phyloP scores from a whole-genome alignment of 2,113 vertebrate genomes.

The Dasyprocta punctata region DNA sequence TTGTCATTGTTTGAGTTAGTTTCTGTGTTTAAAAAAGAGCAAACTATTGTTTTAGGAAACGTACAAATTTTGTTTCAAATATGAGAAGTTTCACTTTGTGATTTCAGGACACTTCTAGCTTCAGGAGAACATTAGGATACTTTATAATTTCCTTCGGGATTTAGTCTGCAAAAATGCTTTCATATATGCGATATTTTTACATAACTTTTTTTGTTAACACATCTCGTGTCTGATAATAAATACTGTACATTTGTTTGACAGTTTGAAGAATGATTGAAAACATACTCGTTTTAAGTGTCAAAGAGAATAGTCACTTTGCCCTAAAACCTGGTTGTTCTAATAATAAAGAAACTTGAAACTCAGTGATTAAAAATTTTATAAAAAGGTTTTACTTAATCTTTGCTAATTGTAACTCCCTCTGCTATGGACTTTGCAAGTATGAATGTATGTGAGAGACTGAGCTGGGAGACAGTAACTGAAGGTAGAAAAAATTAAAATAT shows the following conservation, averaged over 20 bases:
- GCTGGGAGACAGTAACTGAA: not conserved
- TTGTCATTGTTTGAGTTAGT: slow-evolving; percentile 7
- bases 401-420: slow-evolving; percentile 29
- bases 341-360: slow-evolving; percentile 44
- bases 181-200: slow-evolving; percentile 42
- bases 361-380: slow-evolving; percentile 28
- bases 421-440: slow-evolving; percentile 6
- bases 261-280: slow-evolving; percentile 44
- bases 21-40: not conserved
- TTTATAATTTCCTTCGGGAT: slow-evolving; percentile 34
- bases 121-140: slow-evolving; percentile 38
- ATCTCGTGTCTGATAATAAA: slow-evolving; percentile 15
- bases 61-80: slow-evolving; percentile 53
- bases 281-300: not conserved
- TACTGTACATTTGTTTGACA: slow-evolving; percentile 33
- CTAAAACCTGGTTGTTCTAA: not conserved
- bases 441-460: slow-evolving; percentile 8
- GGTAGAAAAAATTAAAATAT: slow-evolving; percentile 39
- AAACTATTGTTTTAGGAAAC: not conserved
- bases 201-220: not conserved
- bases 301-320: slow-evolving; percentile 28
- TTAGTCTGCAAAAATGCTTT: slow-evolving; percentile 39
- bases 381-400: not conserved
- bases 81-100: slow-evolving; percentile 33
- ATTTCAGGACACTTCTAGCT: not conserved